Conservation (phyloP, 1,140 invertebrate genomes). For the Manduca sexta region DNA sequence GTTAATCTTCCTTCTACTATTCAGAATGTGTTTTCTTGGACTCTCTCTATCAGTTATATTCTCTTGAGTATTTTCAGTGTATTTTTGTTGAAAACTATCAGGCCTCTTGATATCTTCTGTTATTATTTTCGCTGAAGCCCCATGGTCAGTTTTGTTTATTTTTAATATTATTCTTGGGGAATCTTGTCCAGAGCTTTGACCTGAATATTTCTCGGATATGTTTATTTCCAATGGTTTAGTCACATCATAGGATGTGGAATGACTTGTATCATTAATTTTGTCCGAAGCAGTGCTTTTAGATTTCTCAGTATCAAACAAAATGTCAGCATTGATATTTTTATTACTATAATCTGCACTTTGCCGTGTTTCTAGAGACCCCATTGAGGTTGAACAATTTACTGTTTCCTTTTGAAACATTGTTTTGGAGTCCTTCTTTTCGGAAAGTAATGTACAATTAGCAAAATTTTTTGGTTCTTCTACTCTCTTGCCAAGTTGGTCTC, state of each 20-base stretch:
- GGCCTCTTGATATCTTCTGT: conserved; percentile 57
- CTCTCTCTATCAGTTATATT: conserved; percentile 37
- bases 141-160: conserved; percentile 72
- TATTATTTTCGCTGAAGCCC: conserved; percentile 67
- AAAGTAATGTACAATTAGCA: conserved; percentile 18
- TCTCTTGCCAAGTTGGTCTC: conserved; percentile 28
- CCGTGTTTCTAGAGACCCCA: neutral
- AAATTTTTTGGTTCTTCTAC: conserved; percentile 22
- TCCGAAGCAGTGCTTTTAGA: neutral
- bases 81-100: conserved; percentile 24
- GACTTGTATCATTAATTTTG: too few species aligned
- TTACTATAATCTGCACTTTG: conserved; percentile 5
- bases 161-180: conserved; percentile 72
- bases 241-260: neutral
- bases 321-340: conserved; percentile 9
- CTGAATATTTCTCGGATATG: conserved; percentile 51
- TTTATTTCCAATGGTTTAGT: conserved; percentile 66
- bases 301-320: neutral
- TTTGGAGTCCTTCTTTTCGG: conserved; percentile 11
- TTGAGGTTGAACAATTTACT: neutral
- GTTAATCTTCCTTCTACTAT: conserved; percentile 43
- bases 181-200: conserved; percentile 65
- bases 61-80: conserved; percentile 38
- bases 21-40: conserved; percentile 37
- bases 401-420: neutral